A percentile compares a stretch with the other conserved stretches of the same genome.
phyloP scores from a whole-genome alignment of 2,888 invertebrate genomes.

The Salticus scenicus region DNA sequence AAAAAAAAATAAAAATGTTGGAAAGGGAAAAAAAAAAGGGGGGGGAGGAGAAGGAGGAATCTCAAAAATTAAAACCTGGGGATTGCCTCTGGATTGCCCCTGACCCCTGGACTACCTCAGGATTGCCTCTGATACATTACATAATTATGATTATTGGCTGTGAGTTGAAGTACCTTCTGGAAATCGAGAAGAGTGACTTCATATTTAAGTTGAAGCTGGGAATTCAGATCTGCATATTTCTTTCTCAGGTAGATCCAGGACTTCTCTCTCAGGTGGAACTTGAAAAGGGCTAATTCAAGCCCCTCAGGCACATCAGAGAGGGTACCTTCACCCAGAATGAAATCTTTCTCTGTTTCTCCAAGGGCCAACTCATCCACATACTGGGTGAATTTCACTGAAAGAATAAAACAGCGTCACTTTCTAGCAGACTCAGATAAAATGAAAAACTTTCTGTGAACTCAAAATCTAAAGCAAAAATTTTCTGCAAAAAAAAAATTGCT shows the following conservation, averaged over 20 bases:
- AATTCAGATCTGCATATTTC: slow-evolving; percentile 87
- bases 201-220: slow-evolving; percentile 86
- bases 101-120: no score
- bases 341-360: slow-evolving; percentile 88
- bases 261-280: slow-evolving; percentile 87
- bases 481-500: background rate
- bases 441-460: background rate
- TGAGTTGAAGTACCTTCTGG: slow-evolving; percentile 88
- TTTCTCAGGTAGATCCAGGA: slow-evolving; percentile 84
- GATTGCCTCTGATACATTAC: no score
- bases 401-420: slow-evolving; percentile 1
- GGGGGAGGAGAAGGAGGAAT: no score
- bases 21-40: no score
- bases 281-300: slow-evolving; percentile 86
- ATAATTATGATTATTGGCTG: no score
- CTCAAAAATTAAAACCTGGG: no score
- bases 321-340: slow-evolving; percentile 89
- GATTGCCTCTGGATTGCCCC: no score
- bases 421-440: background rate
- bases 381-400: slow-evolving; percentile 84
- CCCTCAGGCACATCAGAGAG: slow-evolving; percentile 86
- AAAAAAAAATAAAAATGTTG: no score
- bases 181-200: slow-evolving; percentile 87
- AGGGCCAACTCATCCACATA: slow-evolving; percentile 82
- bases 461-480: no score